Base-by-base conservation (phyloP, 1,140 invertebrate species). In the Danaus plexippus region DNA sequence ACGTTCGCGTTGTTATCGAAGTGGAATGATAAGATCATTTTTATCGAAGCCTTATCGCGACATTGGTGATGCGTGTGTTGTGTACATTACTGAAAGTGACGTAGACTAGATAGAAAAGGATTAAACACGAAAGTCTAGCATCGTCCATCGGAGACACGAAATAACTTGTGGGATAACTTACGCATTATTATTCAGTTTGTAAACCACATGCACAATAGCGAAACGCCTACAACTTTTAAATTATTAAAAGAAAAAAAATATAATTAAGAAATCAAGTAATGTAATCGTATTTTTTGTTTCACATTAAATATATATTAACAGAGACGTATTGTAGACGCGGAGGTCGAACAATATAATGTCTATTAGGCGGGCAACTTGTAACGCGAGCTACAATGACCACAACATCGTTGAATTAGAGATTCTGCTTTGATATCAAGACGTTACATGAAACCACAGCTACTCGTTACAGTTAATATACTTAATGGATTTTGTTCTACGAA, bases 1-100 rank as follows among this genome's bases (percentile, higher is more conserved):
- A 65, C 61, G 57, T 75, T 69, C 66, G 63, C 60, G 64, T 61
- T 62, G 62, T 67, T 71, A 75, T 82, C 72, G 74, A 68, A 70
- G 69, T 71, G 63, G 66, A 85, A 65, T 85, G 82, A 85, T 85
- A 85, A 83, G 69, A 73, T 75, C 66, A 64, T 66, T 77, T 78
- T 77, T 83, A 81, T 81, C 80, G 67, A 58, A 56, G 57, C 67
- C 61, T 75, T 85, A 85, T 85, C 81, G 64, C 61, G 57, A 54
- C 59, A 77, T 76, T 72, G 68, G 41, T 64, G 64, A 68, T 74
- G 57, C 60, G 63, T 71, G 69, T 75, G 65, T 74, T 71, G 69
- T 75, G 65, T 74, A 71, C 70, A 68, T 73, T 75, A 71, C 73
- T 75, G 72, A 62, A 65, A 51, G 52, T 65, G 56, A 65, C 63